phyloP scores from a whole-genome alignment of 2,797 vertebrate genomes.

The Alfaro cultratus region DNA sequence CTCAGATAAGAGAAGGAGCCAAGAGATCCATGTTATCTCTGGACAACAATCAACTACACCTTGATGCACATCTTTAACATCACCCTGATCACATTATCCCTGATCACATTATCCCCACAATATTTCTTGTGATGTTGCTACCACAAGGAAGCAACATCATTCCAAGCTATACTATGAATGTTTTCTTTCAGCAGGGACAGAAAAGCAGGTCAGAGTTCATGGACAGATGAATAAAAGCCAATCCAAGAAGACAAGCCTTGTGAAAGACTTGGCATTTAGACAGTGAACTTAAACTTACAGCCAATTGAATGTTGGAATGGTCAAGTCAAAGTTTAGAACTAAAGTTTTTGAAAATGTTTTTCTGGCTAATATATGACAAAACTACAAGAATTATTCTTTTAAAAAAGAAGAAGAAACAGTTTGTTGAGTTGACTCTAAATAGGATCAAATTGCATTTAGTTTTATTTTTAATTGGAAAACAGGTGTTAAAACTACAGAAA shows the following conservation, averaged over 20 bases:
- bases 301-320: neutral
- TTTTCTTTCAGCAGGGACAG: neutral
- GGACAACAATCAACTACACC: neutral
- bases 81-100: neutral
- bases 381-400: no score
- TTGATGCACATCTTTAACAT: neutral
- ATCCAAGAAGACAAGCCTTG: neutral
- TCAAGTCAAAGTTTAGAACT: neutral
- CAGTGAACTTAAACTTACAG: neutral
- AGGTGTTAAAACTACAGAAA: neutral
- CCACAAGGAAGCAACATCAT: neutral
- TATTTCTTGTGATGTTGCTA: no score
- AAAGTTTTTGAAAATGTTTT: neutral
- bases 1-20: neutral
- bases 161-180: neutral
- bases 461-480: neutral
- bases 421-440: neutral
- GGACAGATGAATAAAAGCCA: neutral
- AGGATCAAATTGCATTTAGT: neutral
- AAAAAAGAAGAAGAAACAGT: no score
- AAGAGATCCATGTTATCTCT: neutral
- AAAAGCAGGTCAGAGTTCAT: neutral
- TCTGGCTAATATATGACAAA: no score
- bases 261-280: neutral
- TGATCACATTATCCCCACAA: no score